These are phyloP conservation scores for Strix aluco DNA, from an alignment of 2,113 vertebrate species.

Conservation along the genomic window DNA sequence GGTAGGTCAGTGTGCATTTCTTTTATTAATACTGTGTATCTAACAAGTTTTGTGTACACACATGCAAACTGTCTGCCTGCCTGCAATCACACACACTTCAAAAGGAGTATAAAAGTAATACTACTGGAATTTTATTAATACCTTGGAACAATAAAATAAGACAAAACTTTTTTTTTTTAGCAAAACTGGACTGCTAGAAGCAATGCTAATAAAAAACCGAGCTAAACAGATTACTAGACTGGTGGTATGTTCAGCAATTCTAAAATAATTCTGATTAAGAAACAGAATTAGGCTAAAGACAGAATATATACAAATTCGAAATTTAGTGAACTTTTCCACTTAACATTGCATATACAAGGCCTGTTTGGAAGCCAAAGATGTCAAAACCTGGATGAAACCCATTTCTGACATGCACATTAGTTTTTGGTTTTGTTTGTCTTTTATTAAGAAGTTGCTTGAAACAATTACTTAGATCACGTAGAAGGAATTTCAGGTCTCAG, in stretches of 20 bases:
- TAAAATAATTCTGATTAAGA: conserved; percentile 13
- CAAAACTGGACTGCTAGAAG: conserved; percentile 46
- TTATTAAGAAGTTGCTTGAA: neutral
- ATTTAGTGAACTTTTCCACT: neutral
- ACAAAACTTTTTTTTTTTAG: conserved; percentile 32
- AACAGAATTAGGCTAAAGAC: conserved; percentile 14
- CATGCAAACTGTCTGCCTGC: neutral
- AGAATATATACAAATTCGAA: conserved; percentile 16
- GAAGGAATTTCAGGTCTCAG: neutral
- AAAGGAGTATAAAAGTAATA: neutral
- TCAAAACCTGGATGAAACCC: conserved; percentile 13
- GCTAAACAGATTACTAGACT: neutral
- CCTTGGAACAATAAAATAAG: conserved; percentile 8
- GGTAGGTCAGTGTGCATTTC: conserved; percentile 19
- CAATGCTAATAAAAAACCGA: neutral
- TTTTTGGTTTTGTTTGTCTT: neutral
- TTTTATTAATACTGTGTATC: conserved; percentile 8
- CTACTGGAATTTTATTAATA: conserved; percentile 34
- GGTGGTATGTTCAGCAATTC: neutral
- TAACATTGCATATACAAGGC: neutral
- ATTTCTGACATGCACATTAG: neutral
- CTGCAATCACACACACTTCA: neutral
- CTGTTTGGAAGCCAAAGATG: neutral
- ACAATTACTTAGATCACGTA: neutral
- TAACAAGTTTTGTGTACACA: conserved; percentile 27